Evolutionary conservation across 2,888 invertebrate species (phyloP).

Genomic region (Nymphalis polychloros): DNA sequence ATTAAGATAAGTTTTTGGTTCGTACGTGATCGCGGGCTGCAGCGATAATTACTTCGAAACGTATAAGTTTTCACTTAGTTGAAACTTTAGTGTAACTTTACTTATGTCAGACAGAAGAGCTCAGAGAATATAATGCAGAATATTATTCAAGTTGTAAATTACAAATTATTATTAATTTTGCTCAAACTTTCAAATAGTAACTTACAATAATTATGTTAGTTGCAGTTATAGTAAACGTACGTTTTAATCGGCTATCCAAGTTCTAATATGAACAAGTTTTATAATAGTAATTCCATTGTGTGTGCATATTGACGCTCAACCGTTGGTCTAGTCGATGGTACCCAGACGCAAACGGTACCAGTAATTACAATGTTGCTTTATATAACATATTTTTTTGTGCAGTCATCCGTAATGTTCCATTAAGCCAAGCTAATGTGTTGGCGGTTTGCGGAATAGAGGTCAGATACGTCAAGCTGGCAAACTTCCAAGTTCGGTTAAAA

Average conservation of each 20-base stretch:
- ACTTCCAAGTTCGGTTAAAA: constrained; percentile 28
- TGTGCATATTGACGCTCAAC: too few species aligned
- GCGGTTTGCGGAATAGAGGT: constrained; percentile 24
- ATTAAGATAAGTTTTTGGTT: constrained; percentile 33
- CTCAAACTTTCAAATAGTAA: not conserved
- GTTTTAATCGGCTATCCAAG: too few species aligned
- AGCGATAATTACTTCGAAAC: constrained; percentile 35
- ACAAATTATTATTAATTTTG: not conserved
- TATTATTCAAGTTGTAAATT: constrained; percentile 6
- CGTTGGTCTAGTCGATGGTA: not conserved
- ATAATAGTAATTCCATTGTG: not conserved
- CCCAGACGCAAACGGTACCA: not conserved
- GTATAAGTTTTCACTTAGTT: constrained; percentile 33
- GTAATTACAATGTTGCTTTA: constrained; percentile 12
- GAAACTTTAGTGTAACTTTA: constrained; percentile 18
- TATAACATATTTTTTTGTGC: constrained; percentile 18
- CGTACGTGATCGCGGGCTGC: constrained; percentile 31
- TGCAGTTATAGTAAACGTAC: not conserved
- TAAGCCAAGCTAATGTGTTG: constrained; percentile 30
- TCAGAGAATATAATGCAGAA: constrained; percentile 4
- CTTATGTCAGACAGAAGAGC: constrained; percentile 5
- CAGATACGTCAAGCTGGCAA: constrained; percentile 31
- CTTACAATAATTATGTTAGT: not conserved
- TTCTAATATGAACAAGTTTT: not conserved
- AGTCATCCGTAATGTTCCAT: constrained; percentile 29